These are phyloP conservation scores for Chaenogobius annularis DNA, from an alignment of 2,113 vertebrate species.

Conservation along the genomic window DNA sequence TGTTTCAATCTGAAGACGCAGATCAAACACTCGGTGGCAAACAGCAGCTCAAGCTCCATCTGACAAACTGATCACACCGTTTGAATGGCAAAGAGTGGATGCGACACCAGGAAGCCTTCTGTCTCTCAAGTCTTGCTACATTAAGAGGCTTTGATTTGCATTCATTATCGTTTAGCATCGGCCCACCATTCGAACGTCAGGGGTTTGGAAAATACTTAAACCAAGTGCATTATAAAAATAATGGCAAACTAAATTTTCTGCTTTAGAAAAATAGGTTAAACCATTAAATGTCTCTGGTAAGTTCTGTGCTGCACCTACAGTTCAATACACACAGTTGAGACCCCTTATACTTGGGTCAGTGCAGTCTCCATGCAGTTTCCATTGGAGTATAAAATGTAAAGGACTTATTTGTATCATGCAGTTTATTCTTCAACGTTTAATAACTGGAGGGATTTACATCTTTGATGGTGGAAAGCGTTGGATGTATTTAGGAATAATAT, in stretches of 20 bases:
- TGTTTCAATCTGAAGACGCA: neutral
- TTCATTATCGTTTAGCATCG: slow-evolving; percentile 14
- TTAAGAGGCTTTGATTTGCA: slow-evolving; percentile 41
- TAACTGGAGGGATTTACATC: slow-evolving; percentile 38
- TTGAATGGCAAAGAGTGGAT: slow-evolving; percentile 9
- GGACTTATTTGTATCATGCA: slow-evolving; percentile 68
- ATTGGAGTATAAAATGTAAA: slow-evolving; percentile 43
- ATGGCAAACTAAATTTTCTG: slow-evolving; percentile 48
- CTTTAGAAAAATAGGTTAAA: slow-evolving; percentile 67
- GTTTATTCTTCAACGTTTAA: slow-evolving; percentile 30
- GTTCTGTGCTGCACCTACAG: slow-evolving; percentile 13
- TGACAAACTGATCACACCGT: slow-evolving; percentile 30
- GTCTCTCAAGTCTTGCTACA: slow-evolving; percentile 50
- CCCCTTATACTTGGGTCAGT: slow-evolving; percentile 15
- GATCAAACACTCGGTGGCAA: neutral
- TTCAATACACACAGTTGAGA: slow-evolving; percentile 32
- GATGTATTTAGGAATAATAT: slow-evolving; percentile 1
- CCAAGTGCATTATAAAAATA: slow-evolving; percentile 58
- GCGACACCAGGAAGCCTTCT: slow-evolving; percentile 25
- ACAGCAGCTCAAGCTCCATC: slow-evolving; percentile 7
- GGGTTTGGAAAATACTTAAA: slow-evolving; percentile 30
- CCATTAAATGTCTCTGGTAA: slow-evolving; percentile 19
- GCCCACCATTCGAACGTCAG: slow-evolving; percentile 19
- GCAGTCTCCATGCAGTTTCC: slow-evolving; percentile 59
- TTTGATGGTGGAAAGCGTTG: slow-evolving; percentile 26